Evolutionary conservation across 2,113 vertebrate species (phyloP), one percentile per base, ranked within the genome.

Genomic region (Etheostoma spectabile): DNA sequence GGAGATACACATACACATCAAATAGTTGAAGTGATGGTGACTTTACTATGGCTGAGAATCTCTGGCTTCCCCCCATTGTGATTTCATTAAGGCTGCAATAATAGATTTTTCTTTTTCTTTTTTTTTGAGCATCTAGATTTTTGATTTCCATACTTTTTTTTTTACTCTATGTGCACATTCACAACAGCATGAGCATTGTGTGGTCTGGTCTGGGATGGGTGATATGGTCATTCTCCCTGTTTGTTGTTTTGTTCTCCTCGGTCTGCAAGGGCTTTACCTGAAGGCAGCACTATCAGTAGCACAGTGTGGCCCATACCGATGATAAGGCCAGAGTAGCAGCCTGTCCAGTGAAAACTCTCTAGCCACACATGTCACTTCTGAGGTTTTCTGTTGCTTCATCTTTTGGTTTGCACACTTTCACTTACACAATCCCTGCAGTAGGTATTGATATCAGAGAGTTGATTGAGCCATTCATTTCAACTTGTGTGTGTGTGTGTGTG

Each of bases 1-100:
- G 83, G 13, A 76, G 3, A 61, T 49, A 72, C 2, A 80, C 22
- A 86, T 72, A 92, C n/a, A 80, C 18, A 85, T 74, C 6, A 51
- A 57, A 48, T 1, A 35, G 1, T 0, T 12, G 11, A 6, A 48
- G 24, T 45, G 19, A 6, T 2, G 12, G 22, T 35, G 14, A 55
- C 7, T 24, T 49, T 6, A 77, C 15, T 59, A 0, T 0, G 0
- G 35, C 35, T 57, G 30, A 22, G n/a, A 13, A n/a, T 51, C 45
- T 59, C 2, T 12, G 16, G 2, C 5, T 12, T 18, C 0, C 10
- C 52, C 18, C 7, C 1, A 74, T n/a, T 55, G 7, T 10, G 42
- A 59, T 51, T 11, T 30, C 8, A 66, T 48, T 78, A 22, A 30
- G 56, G 14, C 10, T 42, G 16, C 1, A 60, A 27, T 16, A 8